Evolutionary conservation across 2,113 vertebrate genomes (phyloP), one percentile per base, ranked within the genome.

Genomic region (Phrynosoma platyrhinos): DNA sequence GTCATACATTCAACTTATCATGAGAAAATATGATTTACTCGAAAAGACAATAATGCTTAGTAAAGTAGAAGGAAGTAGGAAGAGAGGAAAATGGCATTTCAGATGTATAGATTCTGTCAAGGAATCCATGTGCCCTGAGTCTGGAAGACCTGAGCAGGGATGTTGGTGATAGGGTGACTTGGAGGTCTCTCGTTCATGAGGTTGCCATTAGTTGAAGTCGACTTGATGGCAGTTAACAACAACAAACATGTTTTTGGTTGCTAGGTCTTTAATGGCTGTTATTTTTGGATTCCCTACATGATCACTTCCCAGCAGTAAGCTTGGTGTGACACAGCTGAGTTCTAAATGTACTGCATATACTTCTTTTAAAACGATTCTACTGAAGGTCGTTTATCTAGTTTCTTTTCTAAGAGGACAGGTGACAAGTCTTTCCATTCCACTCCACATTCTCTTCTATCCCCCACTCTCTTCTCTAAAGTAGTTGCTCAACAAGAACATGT

Each of bases 211-310:
- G 47, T 47, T 5, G 47, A 47, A 6, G 47, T 47, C 4, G 47
- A 47, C 47, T 47, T 47, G 47, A 47, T 4, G 47, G 47, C 47
- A 47, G 47, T 47, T 47, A 47, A 47, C 47, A 47, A 47, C 47
- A 47, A 47, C 47, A 47, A 47, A 47, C 96, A 96, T 96, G 95
- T 96, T 97, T 88, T 95, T 95, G 95, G 97, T 97, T 97, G 97
- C 97, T 96, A 97, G 94, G 97, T 94, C 96, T 96, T 94, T 92
- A 90, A 90, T 83, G 91, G 91, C 55, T 90, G 93, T 94, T 97
- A 97, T 97, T 97, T 97, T 97, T 95, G 97, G 97, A 92, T 93
- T 87, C 91, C 89, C 83, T 94, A 92, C 90, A 78, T 79, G 91
- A 91, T 95, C 90, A 40, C 95, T 94, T 92, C 94, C 96, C 95